Conservation (phyloP, 2,797 vertebrate species). For the Sebastes umbrosus region DNA sequence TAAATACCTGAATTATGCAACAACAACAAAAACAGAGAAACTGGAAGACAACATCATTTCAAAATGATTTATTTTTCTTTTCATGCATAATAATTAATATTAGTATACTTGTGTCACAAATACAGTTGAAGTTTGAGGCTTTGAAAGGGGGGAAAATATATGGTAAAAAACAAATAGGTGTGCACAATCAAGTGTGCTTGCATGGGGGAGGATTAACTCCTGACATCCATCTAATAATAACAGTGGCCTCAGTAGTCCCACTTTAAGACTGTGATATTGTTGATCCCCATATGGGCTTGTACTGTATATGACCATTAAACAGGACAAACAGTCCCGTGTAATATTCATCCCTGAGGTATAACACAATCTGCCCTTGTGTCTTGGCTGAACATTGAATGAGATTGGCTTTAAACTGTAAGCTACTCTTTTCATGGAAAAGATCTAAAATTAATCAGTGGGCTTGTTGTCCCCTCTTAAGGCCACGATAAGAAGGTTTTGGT, state of each 20-base stretch:
- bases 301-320: conserved; percentile 33
- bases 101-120: not conserved
- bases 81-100: not conserved
- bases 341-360: conserved; percentile 42
- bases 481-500: conserved; percentile 76
- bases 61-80: not conserved
- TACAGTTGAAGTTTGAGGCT: not conserved
- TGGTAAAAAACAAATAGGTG: conserved; percentile 11
- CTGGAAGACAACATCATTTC: not conserved
- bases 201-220: conserved; percentile 34
- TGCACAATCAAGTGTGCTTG: conserved; percentile 37
- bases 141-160: conserved; percentile 8
- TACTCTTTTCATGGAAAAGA: conserved; percentile 80
- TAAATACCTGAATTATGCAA: not conserved
- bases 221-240: conserved; percentile 53
- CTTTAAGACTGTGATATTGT: conserved; percentile 38
- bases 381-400: conserved; percentile 55
- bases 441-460: conserved; percentile 82
- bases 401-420: conserved; percentile 83
- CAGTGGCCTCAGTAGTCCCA: conserved; percentile 37
- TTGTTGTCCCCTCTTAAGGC: conserved; percentile 76
- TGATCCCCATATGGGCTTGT: conserved; percentile 59
- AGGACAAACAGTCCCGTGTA: conserved; percentile 37
- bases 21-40: not conserved
- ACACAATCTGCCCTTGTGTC: conserved; percentile 56